These are phyloP conservation scores for Poecilia wingei DNA, from an alignment of 2,797 vertebrate genomes.

Conservation along the genomic window DNA sequence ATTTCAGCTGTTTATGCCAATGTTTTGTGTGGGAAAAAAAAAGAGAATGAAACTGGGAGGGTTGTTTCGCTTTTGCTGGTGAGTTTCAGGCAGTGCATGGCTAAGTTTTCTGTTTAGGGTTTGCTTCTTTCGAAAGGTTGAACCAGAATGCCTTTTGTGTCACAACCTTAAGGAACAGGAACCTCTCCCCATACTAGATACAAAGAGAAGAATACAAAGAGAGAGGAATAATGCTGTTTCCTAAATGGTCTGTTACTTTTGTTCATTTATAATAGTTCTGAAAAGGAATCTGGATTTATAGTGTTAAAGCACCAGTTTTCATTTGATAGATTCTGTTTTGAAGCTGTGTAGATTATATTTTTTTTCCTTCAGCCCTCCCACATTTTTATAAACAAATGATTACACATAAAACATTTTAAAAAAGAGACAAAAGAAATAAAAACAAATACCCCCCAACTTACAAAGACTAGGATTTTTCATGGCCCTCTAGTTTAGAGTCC, in stretches of 20 bases:
- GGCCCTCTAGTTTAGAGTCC: constrained; percentile 92
- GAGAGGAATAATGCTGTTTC: constrained; percentile 82
- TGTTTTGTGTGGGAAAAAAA: constrained; percentile 1
- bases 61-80: constrained; percentile 53
- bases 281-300: constrained; percentile 83
- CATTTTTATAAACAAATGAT: constrained; percentile 86
- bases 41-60: constrained; percentile 35
- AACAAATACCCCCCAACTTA: constrained; percentile 86
- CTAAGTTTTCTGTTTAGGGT: constrained; percentile 35
- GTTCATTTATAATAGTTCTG: constrained; percentile 85
- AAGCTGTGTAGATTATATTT: constrained; percentile 80
- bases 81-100: constrained; percentile 68
- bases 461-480: constrained; percentile 86
- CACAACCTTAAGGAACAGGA: constrained; percentile 76
- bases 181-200: constrained; percentile 83
- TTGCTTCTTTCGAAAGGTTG: constrained; percentile 73
- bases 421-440: constrained; percentile 65
- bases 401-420: constrained; percentile 84
- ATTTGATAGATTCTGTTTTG: constrained; percentile 76
- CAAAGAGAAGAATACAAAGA: constrained; percentile 83
- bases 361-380: constrained; percentile 90
- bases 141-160: constrained; percentile 84
- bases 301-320: constrained; percentile 88
- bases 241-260: constrained; percentile 85
- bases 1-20: constrained; percentile 34